phyloP scores from a whole-genome alignment of 1,140 invertebrate species.

The Microplitis demolitor region DNA sequence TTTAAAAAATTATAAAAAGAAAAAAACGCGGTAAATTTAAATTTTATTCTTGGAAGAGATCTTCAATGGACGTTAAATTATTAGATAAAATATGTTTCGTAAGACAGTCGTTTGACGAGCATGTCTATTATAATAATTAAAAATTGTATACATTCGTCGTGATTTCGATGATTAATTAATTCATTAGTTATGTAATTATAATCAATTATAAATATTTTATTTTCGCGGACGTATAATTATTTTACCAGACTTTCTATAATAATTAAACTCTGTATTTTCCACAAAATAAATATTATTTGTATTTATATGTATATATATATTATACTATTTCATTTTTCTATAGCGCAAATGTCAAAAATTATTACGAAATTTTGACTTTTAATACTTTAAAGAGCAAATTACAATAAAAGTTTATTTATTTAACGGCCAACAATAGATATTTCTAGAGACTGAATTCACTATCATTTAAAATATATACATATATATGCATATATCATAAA shows the following conservation, averaged over 20 bases:
- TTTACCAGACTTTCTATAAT: neutral
- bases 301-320: neutral
- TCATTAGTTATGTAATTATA: neutral
- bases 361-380: constrained; percentile 2
- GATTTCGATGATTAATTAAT: neutral
- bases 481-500: neutral
- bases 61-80: neutral
- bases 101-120: neutral
- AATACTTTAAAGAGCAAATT: constrained; percentile 19
- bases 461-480: too few relatives aligned
- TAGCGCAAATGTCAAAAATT: neutral
- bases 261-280: neutral
- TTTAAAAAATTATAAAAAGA: neutral
- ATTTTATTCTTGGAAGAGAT: neutral
- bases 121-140: neutral
- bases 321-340: neutral
- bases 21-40: too few relatives aligned
- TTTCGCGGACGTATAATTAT: neutral
- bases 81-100: neutral
- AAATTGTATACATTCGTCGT: neutral
- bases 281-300: neutral
- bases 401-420: constrained; percentile 10
- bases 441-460: constrained; percentile 17
- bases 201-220: too few relatives aligned
- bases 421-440: constrained; percentile 25